Percentiles rank a stretch among this genome's conserved stretches.
Evolutionary conservation across 2,888 invertebrate species (phyloP).

Genomic region (Conistra vaccinii): DNA sequence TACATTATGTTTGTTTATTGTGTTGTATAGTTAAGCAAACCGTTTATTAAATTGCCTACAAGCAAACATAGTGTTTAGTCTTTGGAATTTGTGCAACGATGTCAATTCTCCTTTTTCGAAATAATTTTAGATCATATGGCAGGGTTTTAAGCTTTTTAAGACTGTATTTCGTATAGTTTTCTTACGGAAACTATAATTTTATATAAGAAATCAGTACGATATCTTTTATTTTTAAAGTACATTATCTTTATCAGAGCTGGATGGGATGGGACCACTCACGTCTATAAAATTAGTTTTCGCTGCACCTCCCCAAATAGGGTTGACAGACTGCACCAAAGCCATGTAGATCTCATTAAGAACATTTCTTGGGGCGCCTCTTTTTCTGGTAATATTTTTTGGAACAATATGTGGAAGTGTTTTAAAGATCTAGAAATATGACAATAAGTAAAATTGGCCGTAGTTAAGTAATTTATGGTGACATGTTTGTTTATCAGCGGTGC

Average conservation of each 20-base stretch:
- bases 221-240: background rate
- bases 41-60: too few species aligned
- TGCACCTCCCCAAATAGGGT: background rate
- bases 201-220: background rate
- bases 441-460: too few species aligned
- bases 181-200: background rate
- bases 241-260: too few species aligned
- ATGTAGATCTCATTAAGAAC: background rate
- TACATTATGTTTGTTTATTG: too few species aligned
- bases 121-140: too few species aligned
- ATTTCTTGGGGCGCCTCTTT: background rate
- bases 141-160: too few species aligned
- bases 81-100: background rate
- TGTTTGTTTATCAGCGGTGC: constrained; percentile 70
- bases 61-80: too few species aligned
- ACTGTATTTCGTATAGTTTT: background rate
- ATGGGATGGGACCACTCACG: background rate
- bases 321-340: background rate
- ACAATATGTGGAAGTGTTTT: background rate
- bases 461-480: background rate
- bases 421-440: background rate
- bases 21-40: background rate
- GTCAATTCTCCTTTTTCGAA: too few species aligned
- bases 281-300: background rate
- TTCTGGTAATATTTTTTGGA: too few species aligned